phyloP scores from a whole-genome alignment of 2,888 invertebrate genomes.

The Cheilosia grossa region DNA sequence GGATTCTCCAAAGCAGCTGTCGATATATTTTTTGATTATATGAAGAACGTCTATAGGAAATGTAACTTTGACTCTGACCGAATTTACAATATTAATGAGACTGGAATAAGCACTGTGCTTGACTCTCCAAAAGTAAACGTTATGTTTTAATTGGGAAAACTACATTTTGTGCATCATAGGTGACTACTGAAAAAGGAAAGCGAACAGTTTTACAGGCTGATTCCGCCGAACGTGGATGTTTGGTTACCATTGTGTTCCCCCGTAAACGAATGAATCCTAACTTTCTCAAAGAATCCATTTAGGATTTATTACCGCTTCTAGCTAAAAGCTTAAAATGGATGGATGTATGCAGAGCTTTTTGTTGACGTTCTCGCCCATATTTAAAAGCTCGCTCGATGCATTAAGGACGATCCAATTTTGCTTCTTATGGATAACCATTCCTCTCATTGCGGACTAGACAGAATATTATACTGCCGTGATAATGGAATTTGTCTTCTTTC shows the following conservation, averaged over 20 bases:
- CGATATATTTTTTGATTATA: too few relatives aligned
- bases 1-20: too few relatives aligned
- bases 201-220: not conserved
- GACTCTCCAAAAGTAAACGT: too few relatives aligned
- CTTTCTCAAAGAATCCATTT: not conserved
- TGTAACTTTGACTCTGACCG: too few relatives aligned
- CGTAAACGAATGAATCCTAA: not conserved
- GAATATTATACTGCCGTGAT: not conserved
- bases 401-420: not conserved
- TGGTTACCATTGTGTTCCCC: not conserved
- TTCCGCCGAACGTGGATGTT: not conserved
- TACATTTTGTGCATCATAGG: not conserved
- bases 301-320: not conserved
- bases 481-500: not conserved
- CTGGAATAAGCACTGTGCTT: too few relatives aligned
- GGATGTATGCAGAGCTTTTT: not conserved
- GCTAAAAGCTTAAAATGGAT: not conserved
- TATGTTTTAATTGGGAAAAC: too few relatives aligned
- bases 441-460: not conserved
- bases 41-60: too few relatives aligned
- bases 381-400: not conserved
- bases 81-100: too few relatives aligned
- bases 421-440: not conserved
- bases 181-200: not conserved
- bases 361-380: not conserved